phyloP scores from a whole-genome alignment of 2,888 invertebrate species.

The Drosophila sordidapex region DNA sequence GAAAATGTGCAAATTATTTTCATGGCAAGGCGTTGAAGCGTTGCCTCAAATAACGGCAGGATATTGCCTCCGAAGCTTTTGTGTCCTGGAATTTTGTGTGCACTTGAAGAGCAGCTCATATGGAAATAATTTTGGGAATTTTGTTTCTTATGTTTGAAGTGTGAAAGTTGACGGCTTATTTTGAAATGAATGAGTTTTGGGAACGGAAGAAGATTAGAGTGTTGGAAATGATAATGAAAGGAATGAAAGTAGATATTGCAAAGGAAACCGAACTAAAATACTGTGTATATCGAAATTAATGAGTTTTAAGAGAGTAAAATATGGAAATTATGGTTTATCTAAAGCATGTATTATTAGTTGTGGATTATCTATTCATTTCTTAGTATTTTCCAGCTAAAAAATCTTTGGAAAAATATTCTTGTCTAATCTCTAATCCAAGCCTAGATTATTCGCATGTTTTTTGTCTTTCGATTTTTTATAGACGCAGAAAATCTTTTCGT shows the following conservation, averaged over 20 bases:
- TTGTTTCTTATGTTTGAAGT: conserved; percentile 5
- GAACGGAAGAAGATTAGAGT: conserved; percentile 1
- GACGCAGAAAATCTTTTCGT: conserved; percentile 6
- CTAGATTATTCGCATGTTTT: not conserved
- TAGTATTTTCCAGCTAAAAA: not conserved
- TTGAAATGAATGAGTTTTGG: conserved; percentile 14
- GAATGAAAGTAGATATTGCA: not conserved
- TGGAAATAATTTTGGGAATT: conserved; percentile 43
- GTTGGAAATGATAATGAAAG: not conserved
- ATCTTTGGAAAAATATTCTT: not conserved
- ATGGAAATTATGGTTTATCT: not conserved
- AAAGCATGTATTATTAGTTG: not conserved
- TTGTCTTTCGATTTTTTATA: not conserved
- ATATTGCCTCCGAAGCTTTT: conserved; percentile 22
- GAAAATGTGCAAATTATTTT: conserved; percentile 58
- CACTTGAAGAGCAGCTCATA: conserved; percentile 43
- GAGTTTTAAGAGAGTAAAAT: conserved; percentile 28
- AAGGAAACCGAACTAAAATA: not conserved
- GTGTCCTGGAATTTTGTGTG: conserved; percentile 12
- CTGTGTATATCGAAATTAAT: not conserved
- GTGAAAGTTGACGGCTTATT: conserved; percentile 17
- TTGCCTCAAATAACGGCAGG: conserved; percentile 56
- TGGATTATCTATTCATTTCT: not conserved
- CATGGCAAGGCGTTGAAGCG: conserved; percentile 67
- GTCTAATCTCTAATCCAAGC: not conserved